phyloP scores from a whole-genome alignment of 2,888 invertebrate genomes.

The Opisthograptis luteolata region DNA sequence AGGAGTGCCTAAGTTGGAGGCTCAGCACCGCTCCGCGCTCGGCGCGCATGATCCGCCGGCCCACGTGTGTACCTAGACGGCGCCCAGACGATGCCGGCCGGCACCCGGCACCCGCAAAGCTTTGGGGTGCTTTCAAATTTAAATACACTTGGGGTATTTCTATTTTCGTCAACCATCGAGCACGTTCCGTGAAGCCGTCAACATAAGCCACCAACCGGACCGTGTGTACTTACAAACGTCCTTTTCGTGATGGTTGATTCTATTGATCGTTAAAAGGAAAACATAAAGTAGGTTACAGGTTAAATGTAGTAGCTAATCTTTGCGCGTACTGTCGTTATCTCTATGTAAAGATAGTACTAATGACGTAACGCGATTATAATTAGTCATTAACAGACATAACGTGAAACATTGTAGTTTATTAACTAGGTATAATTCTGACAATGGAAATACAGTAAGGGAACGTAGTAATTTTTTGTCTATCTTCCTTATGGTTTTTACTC shows the following conservation, averaged over 20 bases:
- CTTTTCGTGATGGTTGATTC: neutral
- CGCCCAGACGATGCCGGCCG: slow-evolving; percentile 57
- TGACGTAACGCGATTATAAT: slow-evolving; percentile 38
- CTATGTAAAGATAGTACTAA: slow-evolving; percentile 33
- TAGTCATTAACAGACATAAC: slow-evolving; percentile 22
- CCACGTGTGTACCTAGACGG: slow-evolving; percentile 68
- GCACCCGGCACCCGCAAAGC: slow-evolving; percentile 34
- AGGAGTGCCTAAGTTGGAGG: slow-evolving; percentile 42
- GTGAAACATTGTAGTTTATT: too few relatives aligned
- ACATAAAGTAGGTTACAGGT: slow-evolving; percentile 27
- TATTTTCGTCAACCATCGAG: slow-evolving; percentile 21
- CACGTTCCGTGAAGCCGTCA: slow-evolving; percentile 10
- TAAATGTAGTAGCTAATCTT: slow-evolving; percentile 25
- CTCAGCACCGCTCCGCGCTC: slow-evolving; percentile 45
- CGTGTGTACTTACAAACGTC: neutral
- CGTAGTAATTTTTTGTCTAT: too few relatives aligned
- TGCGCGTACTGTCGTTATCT: slow-evolving; percentile 34
- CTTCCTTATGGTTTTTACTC: too few relatives aligned
- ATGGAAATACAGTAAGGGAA: too few relatives aligned
- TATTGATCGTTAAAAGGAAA: slow-evolving; percentile 24
- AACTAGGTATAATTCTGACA: too few relatives aligned
- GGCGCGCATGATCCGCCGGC: slow-evolving; percentile 59
- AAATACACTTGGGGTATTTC: slow-evolving; percentile 26
- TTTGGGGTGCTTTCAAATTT: slow-evolving; percentile 40
- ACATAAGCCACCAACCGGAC: neutral